Evolutionary conservation across 2,113 vertebrate genomes (phyloP).

Genomic region (Thymallus thymallus): DNA sequence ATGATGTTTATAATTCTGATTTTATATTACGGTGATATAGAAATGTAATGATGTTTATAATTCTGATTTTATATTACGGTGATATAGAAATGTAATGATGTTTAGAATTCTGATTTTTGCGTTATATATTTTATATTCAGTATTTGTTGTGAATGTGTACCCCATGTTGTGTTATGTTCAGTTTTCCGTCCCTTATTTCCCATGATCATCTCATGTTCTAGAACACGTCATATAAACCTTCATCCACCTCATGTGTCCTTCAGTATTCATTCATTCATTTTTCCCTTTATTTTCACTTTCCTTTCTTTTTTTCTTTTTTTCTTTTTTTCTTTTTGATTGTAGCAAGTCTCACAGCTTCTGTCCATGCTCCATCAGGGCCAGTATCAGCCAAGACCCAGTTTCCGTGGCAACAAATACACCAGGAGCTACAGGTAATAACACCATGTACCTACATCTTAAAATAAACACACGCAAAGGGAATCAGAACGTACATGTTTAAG

Average conservation of each 20-base stretch:
- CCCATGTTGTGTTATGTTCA: conserved; percentile 40
- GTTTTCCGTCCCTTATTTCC: conserved; percentile 45
- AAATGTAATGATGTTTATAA: no score
- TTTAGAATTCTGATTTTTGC: not conserved
- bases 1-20: no score
- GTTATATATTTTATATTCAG: conserved; percentile 4
- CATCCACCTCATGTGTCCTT: conserved; percentile 50
- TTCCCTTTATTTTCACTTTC: conserved; percentile 22
- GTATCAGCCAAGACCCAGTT: conserved; percentile 97
- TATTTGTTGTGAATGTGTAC: conserved; percentile 35
- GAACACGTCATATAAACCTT: conserved; percentile 25
- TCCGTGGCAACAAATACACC: conserved; percentile 98
- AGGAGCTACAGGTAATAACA: conserved; percentile 92
- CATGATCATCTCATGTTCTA: conserved; percentile 45
- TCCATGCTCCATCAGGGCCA: conserved; percentile 99
- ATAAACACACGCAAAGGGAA: not conserved
- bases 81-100: no score
- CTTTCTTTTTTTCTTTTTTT: conserved; percentile 12
- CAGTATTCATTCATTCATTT: conserved; percentile 40
- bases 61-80: not conserved
- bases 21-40: not conserved
- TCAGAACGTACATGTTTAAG: not conserved
- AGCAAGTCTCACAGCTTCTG: conserved; percentile 99
- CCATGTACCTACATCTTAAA: not conserved
- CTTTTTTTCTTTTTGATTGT: conserved; percentile 58